phyloP scores from a whole-genome alignment of 2,113 vertebrate genomes.

The Physeter macrocephalus region DNA sequence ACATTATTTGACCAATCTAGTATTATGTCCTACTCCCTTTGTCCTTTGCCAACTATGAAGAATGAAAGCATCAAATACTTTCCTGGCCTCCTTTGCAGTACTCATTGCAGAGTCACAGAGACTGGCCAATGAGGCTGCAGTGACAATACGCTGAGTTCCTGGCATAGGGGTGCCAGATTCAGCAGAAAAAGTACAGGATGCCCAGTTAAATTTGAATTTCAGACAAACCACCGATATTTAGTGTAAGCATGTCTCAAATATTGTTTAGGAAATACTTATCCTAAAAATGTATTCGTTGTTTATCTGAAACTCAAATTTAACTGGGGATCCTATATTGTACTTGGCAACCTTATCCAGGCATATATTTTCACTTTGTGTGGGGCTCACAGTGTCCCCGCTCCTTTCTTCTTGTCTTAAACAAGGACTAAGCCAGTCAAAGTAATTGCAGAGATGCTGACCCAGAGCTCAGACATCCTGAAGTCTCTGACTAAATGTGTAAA shows the following conservation, averaged over 20 bases:
- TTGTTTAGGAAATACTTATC: not conserved
- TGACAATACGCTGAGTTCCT: not conserved
- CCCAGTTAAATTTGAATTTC: not conserved
- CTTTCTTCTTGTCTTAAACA: not conserved
- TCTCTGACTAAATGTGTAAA: not conserved
- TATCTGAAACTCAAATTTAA: not conserved
- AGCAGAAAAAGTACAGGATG: not conserved
- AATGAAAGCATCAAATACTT: not conserved
- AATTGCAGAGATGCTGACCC: not conserved
- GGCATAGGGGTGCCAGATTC: not conserved
- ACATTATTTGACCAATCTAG: not conserved
- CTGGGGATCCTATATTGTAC: not conserved
- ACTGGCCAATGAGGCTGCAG: not conserved
- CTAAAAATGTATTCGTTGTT: not conserved
- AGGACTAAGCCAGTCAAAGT: not conserved
- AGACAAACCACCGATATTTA: not conserved
- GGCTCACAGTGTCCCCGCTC: not conserved
- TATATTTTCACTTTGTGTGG: not conserved
- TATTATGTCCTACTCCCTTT: not conserved
- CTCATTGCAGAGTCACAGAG: not conserved
- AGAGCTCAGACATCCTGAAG: not conserved
- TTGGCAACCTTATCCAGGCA: not conserved
- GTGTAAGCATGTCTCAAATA: not conserved
- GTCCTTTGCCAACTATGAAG: not conserved
- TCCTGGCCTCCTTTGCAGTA: not conserved